Evolutionary conservation across 2,888 invertebrate species (phyloP).

Genomic region (Idaea dimidiata): DNA sequence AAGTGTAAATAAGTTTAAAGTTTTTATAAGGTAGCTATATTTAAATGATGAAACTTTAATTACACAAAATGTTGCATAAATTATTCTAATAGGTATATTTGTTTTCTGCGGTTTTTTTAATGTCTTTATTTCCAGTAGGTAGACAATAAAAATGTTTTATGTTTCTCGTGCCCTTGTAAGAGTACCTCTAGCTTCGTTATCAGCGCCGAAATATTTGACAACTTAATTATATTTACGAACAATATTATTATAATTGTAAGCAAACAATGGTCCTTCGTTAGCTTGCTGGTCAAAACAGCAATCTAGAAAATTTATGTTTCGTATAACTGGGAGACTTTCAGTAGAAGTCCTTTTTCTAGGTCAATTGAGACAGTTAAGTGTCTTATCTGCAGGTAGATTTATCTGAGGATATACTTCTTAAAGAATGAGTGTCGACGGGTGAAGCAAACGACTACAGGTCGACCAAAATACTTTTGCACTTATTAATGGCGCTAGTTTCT

Average conservation of each 20-base stretch:
- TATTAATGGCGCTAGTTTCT: neutral
- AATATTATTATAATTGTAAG: neutral
- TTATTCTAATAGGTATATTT: too few species aligned
- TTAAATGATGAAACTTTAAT: too few species aligned
- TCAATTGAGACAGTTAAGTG: neutral
- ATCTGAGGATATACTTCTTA: neutral
- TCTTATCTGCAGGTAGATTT: neutral
- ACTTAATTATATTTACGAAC: neutral
- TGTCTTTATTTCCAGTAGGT: neutral
- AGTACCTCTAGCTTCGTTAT: neutral
- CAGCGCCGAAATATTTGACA: neutral
- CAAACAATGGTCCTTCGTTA: neutral
- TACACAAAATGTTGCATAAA: too few species aligned
- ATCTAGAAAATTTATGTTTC: neutral
- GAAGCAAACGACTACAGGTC: neutral
- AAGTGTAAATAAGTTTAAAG: too few species aligned
- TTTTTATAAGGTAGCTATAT: too few species aligned
- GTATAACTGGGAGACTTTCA: neutral
- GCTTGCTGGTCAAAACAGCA: neutral
- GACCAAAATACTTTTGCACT: neutral
- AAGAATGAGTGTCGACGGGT: neutral
- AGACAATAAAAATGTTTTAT: neutral
- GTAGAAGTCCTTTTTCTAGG: neutral
- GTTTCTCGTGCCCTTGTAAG: neutral
- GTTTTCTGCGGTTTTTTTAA: neutral